Evolutionary conservation across 2,888 invertebrate species (phyloP).

Genomic region (Limnephilus auricula): DNA sequence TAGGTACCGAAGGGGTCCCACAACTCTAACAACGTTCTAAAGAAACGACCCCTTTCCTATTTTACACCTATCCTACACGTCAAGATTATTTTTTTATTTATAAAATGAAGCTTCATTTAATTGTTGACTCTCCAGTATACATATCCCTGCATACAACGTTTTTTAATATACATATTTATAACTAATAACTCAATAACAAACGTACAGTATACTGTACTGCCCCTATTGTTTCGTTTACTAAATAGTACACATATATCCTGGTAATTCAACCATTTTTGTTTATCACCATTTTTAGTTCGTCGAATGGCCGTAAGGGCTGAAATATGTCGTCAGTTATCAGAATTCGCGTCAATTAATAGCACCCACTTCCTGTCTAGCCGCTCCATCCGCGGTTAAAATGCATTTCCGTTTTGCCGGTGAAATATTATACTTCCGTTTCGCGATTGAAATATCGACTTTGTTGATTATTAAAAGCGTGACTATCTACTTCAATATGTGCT

Average conservation of each 20-base stretch:
- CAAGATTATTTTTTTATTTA: too few relatives aligned
- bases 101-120: too few relatives aligned
- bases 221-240: neutral
- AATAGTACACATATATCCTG: neutral
- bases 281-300: neutral
- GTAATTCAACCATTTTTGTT: neutral
- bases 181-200: too few relatives aligned
- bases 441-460: constrained; percentile 5
- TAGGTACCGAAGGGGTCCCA: too few relatives aligned
- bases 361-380: constrained; percentile 38
- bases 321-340: constrained; percentile 43
- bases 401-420: constrained; percentile 46
- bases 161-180: too few relatives aligned
- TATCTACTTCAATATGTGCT: neutral
- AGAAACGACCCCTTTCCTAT: too few relatives aligned
- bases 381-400: constrained; percentile 47
- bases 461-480: too few relatives aligned
- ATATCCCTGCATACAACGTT: too few relatives aligned
- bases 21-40: too few relatives aligned
- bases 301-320: constrained; percentile 30
- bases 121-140: too few relatives aligned
- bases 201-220: neutral
- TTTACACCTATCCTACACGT: too few relatives aligned
- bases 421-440: constrained; percentile 25
- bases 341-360: constrained; percentile 48